phyloP scores from a whole-genome alignment of 2,113 vertebrate species.

The Muntiacus reevesi region DNA sequence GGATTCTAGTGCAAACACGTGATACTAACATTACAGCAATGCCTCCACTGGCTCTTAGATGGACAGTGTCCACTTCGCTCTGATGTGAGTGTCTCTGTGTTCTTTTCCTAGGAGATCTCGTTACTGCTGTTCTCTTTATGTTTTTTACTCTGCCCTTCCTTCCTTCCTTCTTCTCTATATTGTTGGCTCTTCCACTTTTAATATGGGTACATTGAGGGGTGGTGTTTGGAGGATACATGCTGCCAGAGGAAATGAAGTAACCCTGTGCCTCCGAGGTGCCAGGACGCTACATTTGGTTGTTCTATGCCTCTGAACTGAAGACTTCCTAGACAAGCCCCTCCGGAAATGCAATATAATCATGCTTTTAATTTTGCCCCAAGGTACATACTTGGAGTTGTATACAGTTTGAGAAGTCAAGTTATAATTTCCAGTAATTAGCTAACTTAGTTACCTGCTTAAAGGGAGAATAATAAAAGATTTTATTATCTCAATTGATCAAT shows the following conservation, averaged over 20 bases:
- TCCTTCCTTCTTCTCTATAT: too few species aligned
- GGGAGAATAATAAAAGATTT: not conserved
- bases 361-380: not conserved
- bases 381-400: not conserved
- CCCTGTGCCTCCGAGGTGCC: not conserved
- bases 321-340: not conserved
- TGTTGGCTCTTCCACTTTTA: not conserved
- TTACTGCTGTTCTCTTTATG: not conserved
- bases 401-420: not conserved
- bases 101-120: not conserved
- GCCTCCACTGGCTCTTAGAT: fast-evolving
- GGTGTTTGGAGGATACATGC: too few species aligned
- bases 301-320: not conserved
- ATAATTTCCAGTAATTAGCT: not conserved
- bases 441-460: not conserved
- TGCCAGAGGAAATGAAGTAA: not conserved
- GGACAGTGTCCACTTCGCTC: not conserved
- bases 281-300: not conserved
- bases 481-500: not conserved
- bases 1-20: not conserved
- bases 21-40: not conserved
- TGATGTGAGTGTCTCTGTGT: not conserved
- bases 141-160: not conserved
- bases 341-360: not conserved
- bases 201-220: not conserved